Evolutionary conservation across 1,140 invertebrate genomes (phyloP), one percentile per base, ranked within the genome.

Genomic region (Drosophila busckii): DNA sequence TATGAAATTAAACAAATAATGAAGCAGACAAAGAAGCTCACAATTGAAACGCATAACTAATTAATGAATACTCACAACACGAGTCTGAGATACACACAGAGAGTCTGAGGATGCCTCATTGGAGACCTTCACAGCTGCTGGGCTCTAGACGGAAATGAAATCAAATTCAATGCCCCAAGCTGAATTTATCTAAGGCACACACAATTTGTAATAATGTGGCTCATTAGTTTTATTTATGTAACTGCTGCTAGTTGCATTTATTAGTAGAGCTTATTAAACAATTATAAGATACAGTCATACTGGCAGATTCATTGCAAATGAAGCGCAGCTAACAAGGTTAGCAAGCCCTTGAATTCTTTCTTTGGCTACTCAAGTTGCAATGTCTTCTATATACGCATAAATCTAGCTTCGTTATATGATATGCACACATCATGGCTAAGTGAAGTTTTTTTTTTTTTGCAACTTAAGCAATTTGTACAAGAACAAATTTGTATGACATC

Each of bases 301-400:
- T 8, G 3, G 22, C 13, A 41, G 22, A 23, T 42, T 19, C 19
- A 44, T 38, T 25, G 23, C n/a, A 55, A 55, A 40, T 56, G 56
- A 50, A 63, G 55, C 48, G 26, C 16, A 31, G 35, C 37, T 25
- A 4, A 23, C 37, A 12, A 38, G 17, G 16, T 22, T 38, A 10
- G 35, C 45, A 66, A 31, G 53, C 68, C 62, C 31, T 62, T 60
- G 54, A 38, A 61, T 61, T 50, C 29, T 49, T 41, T 60, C 44
- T 66, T n/a, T n/a, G n/a, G n/a, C 45, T 16, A 60, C 37, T 78
- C 70, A 25, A 50, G 31, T 78, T 62, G 66, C 70, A 76, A 76
- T 76, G 60, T 38, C 48, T 19, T 23, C 35, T 38, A 40, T 56
- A 19, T 26, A 52, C 34, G 58, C 25, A 41, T 28, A 50, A 23